Base-by-base conservation (phyloP, 2,797 vertebrate genomes). In the Melanotaenia pygmaea region DNA sequence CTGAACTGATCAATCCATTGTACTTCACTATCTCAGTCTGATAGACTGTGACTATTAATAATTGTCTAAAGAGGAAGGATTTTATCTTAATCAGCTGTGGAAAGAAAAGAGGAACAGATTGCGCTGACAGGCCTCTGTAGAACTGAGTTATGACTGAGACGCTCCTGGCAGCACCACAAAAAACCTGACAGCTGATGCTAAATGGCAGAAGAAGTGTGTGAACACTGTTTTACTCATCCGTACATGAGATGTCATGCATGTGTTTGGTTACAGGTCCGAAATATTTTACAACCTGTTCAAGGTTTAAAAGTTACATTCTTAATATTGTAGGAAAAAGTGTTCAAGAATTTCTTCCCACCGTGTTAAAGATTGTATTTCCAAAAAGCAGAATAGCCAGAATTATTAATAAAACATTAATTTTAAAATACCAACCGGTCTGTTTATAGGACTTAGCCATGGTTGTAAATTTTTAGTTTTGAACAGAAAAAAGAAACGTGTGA, bases 141-240 rank as follows among this genome's bases (percentile, higher is more conserved):
- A 13, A 3, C 0, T 40, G 74, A 76, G 37, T 68, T 81, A 79
- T 47, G 76, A 64, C 58, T 20, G 74, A 76, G 70, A 0, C 30
- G 57, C 67, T 67, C 50, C 45, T 73, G 12, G 58, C 84, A 70
- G 45, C 45, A 62, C 20, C n/a, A 34, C 40, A 26, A 38, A 34
- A 80, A 67, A 79, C 86, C 84, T 59, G 16, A 77, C 80, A 74
- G 73, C 59, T n/a, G 12, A 43, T 28, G 61, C 35, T 67, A 47
- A 77, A 75, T 20, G 47, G 64, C 74, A 57, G 70, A 38, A 0
- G 7, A 30, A n/a, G 47, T 5, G 63, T 60, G 64, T 80, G 67
- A 70, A 50, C 0, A 1, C 10, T 43, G 69, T 40, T 64, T 58
- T 32, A 30, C 65, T 43, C 45, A 69, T 73, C 54, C 0, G 28